These are phyloP conservation scores for Limenitis camilla DNA, from an alignment of 2,888 invertebrate species.

Conservation along the genomic window DNA sequence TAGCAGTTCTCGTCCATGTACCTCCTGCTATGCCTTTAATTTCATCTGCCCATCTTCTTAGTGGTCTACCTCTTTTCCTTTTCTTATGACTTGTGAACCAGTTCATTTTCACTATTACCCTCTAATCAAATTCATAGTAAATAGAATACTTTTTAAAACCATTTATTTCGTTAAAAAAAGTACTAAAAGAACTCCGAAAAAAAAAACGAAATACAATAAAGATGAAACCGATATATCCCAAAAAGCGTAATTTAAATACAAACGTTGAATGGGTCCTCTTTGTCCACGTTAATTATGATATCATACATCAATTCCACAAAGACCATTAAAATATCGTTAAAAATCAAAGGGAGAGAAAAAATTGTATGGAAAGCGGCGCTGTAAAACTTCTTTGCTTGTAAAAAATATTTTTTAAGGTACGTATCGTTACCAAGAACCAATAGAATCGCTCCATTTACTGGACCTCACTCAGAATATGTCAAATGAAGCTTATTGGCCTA, in stretches of 20 bases:
- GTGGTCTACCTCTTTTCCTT: too few species aligned
- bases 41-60: too few species aligned
- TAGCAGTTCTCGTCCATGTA: too few species aligned
- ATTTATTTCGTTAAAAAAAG: not conserved
- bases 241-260: slow-evolving; percentile 17
- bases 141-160: not conserved
- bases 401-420: not conserved
- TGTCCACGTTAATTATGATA: slow-evolving; percentile 63
- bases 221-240: not conserved
- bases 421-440: too few species aligned
- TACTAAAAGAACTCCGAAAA: not conserved
- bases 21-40: too few species aligned
- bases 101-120: too few species aligned
- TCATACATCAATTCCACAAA: slow-evolving; percentile 58
- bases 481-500: too few species aligned
- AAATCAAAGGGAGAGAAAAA: slow-evolving; percentile 32
- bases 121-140: not conserved
- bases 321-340: slow-evolving; percentile 48
- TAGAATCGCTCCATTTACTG: too few species aligned
- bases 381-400: not conserved
- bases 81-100: too few species aligned
- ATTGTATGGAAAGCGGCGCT: slow-evolving; percentile 1
- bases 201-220: not conserved
- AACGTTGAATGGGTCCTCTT: slow-evolving; percentile 27
- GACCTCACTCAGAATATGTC: too few species aligned